Conservation (phyloP, 2,888 invertebrate genomes). For the Hirtodrosophila histrioides region DNA sequence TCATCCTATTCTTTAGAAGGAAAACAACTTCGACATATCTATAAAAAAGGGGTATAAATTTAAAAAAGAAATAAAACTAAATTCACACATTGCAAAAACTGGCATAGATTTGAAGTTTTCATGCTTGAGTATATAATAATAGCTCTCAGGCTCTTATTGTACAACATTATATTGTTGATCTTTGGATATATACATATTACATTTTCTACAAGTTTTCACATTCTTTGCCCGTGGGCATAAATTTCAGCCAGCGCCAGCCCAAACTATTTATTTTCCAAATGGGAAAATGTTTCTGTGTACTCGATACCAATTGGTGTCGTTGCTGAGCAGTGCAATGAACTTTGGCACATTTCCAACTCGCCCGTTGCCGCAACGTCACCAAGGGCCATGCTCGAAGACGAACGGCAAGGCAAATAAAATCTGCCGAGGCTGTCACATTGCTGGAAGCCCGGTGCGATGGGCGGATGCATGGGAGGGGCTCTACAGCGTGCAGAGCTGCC, state of each 20-base stretch:
- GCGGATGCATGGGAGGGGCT: slow-evolving; percentile 13
- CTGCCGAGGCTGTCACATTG: slow-evolving; percentile 44
- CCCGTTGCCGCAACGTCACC: slow-evolving; percentile 24
- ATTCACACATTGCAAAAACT: too few relatives aligned
- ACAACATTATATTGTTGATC: too few relatives aligned
- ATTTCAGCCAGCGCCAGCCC: slow-evolving; percentile 1
- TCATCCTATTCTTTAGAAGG: too few relatives aligned
- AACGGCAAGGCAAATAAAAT: slow-evolving; percentile 56
- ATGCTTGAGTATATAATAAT: too few relatives aligned
- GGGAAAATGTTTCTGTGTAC: slow-evolving; percentile 12
- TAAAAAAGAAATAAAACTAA: too few relatives aligned
- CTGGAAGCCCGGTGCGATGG: slow-evolving; percentile 23
- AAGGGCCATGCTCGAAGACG: slow-evolving; percentile 25
- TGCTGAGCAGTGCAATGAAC: slow-evolving; percentile 59
- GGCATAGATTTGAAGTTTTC: too few relatives aligned
- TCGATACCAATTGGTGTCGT: slow-evolving; percentile 27
- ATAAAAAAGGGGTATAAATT: too few relatives aligned
- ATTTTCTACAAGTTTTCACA: background rate
- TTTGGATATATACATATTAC: too few relatives aligned
- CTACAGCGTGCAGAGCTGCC: slow-evolving; percentile 17
- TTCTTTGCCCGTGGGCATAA: background rate
- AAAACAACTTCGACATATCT: too few relatives aligned
- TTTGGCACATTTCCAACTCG: slow-evolving; percentile 69
- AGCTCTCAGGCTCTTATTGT: too few relatives aligned
- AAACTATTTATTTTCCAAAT: slow-evolving; percentile 28